These are phyloP conservation scores for Australoheros scitulus DNA, from an alignment of 2,113 vertebrate genomes.

Conservation along the genomic window DNA sequence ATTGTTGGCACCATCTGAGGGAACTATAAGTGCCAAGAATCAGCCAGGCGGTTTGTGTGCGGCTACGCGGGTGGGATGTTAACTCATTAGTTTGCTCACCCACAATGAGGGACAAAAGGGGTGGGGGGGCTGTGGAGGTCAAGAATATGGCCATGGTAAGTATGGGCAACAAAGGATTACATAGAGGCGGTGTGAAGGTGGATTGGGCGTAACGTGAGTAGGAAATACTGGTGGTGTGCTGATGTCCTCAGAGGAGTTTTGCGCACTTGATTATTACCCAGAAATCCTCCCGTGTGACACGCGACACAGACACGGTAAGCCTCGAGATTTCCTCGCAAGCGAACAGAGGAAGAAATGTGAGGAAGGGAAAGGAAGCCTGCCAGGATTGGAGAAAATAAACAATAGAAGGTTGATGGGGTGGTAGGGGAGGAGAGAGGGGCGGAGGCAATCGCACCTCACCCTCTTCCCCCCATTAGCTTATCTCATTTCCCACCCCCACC, in stretches of 20 bases:
- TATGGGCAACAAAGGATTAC: background rate
- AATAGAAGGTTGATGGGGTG: constrained; percentile 19
- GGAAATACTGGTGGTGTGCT: fast-evolving
- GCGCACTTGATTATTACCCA: background rate
- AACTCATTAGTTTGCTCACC: constrained; percentile 9
- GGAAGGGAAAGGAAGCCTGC: background rate
- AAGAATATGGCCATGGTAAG: background rate
- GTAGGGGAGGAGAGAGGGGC: background rate
- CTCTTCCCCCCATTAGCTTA: constrained; percentile 39
- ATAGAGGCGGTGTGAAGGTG: background rate
- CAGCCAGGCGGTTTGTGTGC: constrained; percentile 23
- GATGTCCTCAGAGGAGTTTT: background rate
- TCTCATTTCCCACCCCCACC: constrained; percentile 36
- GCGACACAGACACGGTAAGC: background rate
- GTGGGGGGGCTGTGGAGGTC: background rate
- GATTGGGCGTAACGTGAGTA: background rate
- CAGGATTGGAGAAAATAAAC: constrained; percentile 34
- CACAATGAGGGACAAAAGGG: background rate
- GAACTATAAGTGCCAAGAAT: constrained; percentile 8
- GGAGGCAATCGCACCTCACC: constrained; percentile 30
- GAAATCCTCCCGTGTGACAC: background rate
- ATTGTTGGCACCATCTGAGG: background rate
- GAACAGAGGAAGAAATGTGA: background rate
- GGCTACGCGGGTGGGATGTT: background rate
- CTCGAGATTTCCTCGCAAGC: constrained; percentile 14